Percentiles rank a stretch among this genome's conserved stretches.
Evolutionary conservation across 2,797 vertebrate genomes (phyloP).

Genomic region (Pyrrhura leucotis): DNA sequence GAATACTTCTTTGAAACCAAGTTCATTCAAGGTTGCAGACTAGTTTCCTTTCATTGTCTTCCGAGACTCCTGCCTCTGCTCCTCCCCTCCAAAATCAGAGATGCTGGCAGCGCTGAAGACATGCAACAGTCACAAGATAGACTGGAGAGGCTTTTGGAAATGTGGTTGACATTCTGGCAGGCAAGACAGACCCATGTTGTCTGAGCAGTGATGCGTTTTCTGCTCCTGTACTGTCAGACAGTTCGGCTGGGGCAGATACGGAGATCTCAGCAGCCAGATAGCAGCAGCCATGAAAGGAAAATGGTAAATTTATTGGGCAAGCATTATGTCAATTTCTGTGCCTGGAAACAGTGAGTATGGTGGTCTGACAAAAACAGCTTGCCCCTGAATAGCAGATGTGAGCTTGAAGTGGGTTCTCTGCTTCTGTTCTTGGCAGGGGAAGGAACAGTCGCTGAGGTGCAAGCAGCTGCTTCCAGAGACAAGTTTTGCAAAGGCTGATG

Average conservation of each 20-base stretch:
- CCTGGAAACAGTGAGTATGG: not conserved
- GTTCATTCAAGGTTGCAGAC: slow-evolving; percentile 30
- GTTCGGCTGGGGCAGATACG: not conserved
- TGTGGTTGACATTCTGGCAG: not conserved
- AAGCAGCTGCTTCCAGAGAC: not conserved
- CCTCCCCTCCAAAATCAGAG: not conserved
- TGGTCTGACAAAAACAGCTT: not conserved
- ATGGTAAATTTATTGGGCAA: not conserved
- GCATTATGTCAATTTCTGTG: not conserved
- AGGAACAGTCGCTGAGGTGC: not conserved
- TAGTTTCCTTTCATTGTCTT: slow-evolving; percentile 37
- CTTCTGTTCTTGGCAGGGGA: not conserved
- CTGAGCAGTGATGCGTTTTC: not conserved
- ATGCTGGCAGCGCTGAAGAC: not conserved
- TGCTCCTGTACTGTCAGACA: not conserved
- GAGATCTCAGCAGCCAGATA: not conserved
- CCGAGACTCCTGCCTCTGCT: not conserved
- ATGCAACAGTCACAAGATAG: not conserved
- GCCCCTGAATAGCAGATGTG: not conserved
- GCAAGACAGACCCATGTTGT: not conserved
- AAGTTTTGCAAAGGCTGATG: not conserved
- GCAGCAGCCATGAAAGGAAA: not conserved
- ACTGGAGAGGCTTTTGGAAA: not conserved
- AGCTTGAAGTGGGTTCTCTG: not conserved
- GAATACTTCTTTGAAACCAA: slow-evolving; percentile 16